Evolutionary conservation across 2,797 vertebrate species (phyloP).

Genomic region (Microctenopoma steveboyesi): DNA sequence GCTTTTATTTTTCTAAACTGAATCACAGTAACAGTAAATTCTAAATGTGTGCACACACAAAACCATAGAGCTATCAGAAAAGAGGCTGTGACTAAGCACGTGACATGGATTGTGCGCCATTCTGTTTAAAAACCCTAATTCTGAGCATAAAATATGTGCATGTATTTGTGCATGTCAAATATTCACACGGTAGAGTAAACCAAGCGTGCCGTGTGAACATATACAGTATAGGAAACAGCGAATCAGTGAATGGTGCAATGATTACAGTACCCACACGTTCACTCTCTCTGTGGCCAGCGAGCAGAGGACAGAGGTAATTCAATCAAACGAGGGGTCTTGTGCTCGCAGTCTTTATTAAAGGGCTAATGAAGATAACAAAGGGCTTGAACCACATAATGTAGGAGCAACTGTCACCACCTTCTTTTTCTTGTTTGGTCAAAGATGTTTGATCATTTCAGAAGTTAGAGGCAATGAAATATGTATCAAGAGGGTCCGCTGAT

Average conservation of each 20-base stretch:
- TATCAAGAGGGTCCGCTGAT: slow-evolving; percentile 30
- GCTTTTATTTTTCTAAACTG: neutral
- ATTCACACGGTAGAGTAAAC: neutral
- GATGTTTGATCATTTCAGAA: slow-evolving; percentile 15
- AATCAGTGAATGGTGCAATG: slow-evolving; percentile 1
- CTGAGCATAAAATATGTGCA: slow-evolving; percentile 6
- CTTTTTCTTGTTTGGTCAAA: slow-evolving; percentile 20
- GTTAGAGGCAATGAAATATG: slow-evolving; percentile 46
- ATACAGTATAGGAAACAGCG: neutral
- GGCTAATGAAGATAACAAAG: neutral
- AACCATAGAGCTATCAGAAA: neutral
- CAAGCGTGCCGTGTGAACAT: no score
- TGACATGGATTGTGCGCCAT: neutral
- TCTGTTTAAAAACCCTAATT: slow-evolving; percentile 11
- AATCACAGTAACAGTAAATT: neutral
- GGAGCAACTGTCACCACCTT: slow-evolving; percentile 16
- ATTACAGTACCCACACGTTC: slow-evolving; percentile 1
- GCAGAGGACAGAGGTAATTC: slow-evolving; percentile 15
- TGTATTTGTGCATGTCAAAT: neutral
- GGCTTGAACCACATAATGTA: slow-evolving; percentile 19
- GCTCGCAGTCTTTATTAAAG: neutral
- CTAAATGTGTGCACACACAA: neutral
- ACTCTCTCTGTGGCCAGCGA: neutral
- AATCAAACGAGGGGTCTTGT: slow-evolving; percentile 25
- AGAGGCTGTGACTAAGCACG: no score